Base-by-base conservation (phyloP, 2,888 invertebrate species). In the Lissocephala sabroskyi region DNA sequence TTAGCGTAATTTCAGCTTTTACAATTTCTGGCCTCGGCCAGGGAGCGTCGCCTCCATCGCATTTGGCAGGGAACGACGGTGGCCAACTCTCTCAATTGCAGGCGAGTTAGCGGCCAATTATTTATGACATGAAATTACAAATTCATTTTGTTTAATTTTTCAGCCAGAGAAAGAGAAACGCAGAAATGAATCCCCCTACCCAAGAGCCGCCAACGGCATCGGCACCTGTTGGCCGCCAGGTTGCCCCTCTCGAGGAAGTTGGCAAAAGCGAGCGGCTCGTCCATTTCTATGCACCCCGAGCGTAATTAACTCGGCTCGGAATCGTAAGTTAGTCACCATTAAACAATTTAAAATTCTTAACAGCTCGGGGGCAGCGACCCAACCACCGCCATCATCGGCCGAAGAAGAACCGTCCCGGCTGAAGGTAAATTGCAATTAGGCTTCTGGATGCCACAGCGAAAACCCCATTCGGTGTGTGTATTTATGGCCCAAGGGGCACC, bases 1-100 rank as follows among this genome's bases (percentile, higher is more conserved):
- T 82, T 82, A 82, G 83, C 83, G 82, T 82, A 82, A 82, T 82
- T 82, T 83, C 67, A 83, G 83, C 81, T 79, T 65, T 79, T 74
- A 74, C 64, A 78, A 70, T 71, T 77, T 76, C 79, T 66, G 53
- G 44, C 41, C 18, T 32, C 30, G 33, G 10, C 42, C 45, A 41
- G 33, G 45, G 45, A 49, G 18, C 7, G 9, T 19, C 19, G 41
- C 4, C 19, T n/a, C 23, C 33, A 19, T 30, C 41, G 18, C n/a
- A n/a, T n/a, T n/a, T n/a, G n/a, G n/a, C n/a, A n/a, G n/a, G n/a
- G n/a, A n/a, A n/a, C n/a, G n/a, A n/a, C n/a, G n/a, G n/a, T n/a
- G n/a, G n/a, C n/a, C n/a, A n/a, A n/a, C n/a, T n/a, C n/a, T n/a
- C 11, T 41, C 41, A 35, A 41, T 47, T 47, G 19, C 30, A n/a